Conservation (phyloP, 2,888 invertebrate genomes). For the Hydriomena furcata region DNA sequence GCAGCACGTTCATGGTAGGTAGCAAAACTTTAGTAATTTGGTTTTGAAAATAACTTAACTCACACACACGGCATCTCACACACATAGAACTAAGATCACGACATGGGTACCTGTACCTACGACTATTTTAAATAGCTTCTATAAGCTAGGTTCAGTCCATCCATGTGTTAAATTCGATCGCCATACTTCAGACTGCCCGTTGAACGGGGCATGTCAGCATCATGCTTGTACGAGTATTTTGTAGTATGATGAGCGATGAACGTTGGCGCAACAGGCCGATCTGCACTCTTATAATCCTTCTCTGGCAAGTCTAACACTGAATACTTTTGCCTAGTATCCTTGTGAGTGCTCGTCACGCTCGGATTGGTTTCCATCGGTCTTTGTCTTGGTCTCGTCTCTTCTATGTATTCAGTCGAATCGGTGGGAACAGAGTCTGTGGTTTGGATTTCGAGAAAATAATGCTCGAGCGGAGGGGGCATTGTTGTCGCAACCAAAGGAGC, state of each 20-base stretch:
- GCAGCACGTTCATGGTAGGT: slow-evolving; percentile 20
- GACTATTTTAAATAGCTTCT: slow-evolving; percentile 46
- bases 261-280: slow-evolving; percentile 32
- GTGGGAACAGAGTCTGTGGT: slow-evolving; percentile 40
- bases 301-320: slow-evolving; percentile 42
- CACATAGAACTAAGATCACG: slow-evolving; percentile 55
- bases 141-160: slow-evolving; percentile 22
- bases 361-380: slow-evolving; percentile 35
- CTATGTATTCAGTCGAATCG: slow-evolving; percentile 38
- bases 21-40: background rate
- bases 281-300: slow-evolving; percentile 37
- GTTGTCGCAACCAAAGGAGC: slow-evolving; percentile 47
- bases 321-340: slow-evolving; percentile 44
- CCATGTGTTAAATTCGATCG: slow-evolving; percentile 57
- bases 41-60: slow-evolving; percentile 32
- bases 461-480: slow-evolving; percentile 38
- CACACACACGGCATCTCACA: slow-evolving; percentile 42
- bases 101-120: slow-evolving; percentile 25
- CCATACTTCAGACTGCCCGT: slow-evolving; percentile 69
- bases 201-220: slow-evolving; percentile 42
- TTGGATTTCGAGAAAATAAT: slow-evolving; percentile 39
- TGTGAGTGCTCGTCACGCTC: slow-evolving; percentile 30
- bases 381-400: slow-evolving; percentile 39
- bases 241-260: slow-evolving; percentile 34
- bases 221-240: slow-evolving; percentile 40